Evolutionary conservation across 30 jellyfish, hydroid and myxozoan genomes (phyloP).

Genomic region (Hydractinia symbiolongicarpus): DNA sequence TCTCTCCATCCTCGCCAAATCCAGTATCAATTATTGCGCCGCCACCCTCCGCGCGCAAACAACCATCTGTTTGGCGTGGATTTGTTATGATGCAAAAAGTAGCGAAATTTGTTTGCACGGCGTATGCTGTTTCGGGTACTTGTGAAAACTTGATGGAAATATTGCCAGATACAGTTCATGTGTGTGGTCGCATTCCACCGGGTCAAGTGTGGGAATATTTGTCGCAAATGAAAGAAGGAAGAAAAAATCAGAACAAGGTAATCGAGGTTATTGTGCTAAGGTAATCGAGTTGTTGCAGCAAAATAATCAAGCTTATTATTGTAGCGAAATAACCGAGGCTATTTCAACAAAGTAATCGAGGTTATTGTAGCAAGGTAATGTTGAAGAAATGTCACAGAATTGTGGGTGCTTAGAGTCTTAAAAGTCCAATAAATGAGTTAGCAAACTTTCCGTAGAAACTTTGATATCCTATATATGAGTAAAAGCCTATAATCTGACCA

Average conservation of each 20-base stretch:
- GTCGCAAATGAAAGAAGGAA: constrained; percentile 53
- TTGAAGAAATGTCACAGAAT: too few relatives aligned
- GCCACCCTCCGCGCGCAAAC: constrained; percentile 30
- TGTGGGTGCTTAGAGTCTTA: too few relatives aligned
- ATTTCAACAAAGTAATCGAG: too few relatives aligned
- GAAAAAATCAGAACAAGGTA: constrained; percentile 36
- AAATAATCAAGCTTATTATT: too few relatives aligned
- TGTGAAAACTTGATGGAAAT: constrained; percentile 72
- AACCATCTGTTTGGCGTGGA: constrained; percentile 80
- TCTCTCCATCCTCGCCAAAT: constrained; percentile 5
- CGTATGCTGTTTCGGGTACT: constrained; percentile 83
- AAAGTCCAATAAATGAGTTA: too few relatives aligned
- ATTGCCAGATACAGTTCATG: constrained; percentile 75
- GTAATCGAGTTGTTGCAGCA: too few relatives aligned
- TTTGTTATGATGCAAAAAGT: constrained; percentile 74
- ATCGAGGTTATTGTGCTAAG: neutral
- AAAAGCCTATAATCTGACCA: neutral
- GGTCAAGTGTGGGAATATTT: constrained; percentile 95
- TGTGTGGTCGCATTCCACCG: constrained; percentile 82
- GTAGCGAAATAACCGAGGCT: too few relatives aligned
- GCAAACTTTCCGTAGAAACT: too few relatives aligned
- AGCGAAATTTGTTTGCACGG: constrained; percentile 69
- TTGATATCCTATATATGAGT: too few relatives aligned
- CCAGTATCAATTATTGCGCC: constrained; percentile 13
- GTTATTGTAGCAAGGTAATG: too few relatives aligned